Conservation (phyloP, 2,113 vertebrate genomes). For the Rostratula benghalensis region DNA sequence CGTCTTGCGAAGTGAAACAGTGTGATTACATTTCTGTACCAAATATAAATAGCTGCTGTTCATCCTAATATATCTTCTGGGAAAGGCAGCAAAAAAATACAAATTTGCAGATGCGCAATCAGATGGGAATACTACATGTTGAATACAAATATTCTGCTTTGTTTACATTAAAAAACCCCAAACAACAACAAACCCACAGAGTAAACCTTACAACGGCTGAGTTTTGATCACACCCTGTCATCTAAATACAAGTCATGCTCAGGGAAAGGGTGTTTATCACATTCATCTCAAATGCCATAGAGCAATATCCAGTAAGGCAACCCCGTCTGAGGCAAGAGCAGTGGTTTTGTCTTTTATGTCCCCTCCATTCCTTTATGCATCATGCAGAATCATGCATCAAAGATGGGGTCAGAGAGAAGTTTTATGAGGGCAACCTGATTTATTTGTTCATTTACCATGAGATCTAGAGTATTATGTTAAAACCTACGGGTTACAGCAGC, state of each 20-base stretch:
- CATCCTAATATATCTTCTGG: not conserved
- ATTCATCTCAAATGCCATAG: not conserved
- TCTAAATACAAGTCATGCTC: not conserved
- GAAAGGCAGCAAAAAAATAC: not conserved
- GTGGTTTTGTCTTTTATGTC: not conserved
- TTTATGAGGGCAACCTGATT: not conserved
- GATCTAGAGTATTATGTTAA: constrained; percentile 35
- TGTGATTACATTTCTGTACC: not conserved
- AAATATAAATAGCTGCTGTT: not conserved
- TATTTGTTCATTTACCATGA: constrained; percentile 51
- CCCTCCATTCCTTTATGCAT: not conserved
- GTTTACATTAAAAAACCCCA: not conserved
- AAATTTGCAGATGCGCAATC: not conserved
- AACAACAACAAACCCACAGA: not conserved
- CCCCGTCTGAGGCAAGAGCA: not conserved
- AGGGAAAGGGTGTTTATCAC: not conserved
- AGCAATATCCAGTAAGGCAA: not conserved
- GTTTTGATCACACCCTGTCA: not conserved
- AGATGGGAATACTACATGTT: not conserved
- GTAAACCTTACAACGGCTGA: not conserved
- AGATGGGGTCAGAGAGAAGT: constrained; percentile 22
- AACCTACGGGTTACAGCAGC: constrained; percentile 6
- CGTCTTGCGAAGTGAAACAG: not conserved
- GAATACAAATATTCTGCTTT: constrained; percentile 19
- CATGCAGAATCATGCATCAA: not conserved